Percentiles rank a stretch among this genome's conserved stretches.
These are phyloP conservation scores for Nesoenas mayeri DNA, from an alignment of 2,113 vertebrate genomes.

Conservation along the genomic window DNA sequence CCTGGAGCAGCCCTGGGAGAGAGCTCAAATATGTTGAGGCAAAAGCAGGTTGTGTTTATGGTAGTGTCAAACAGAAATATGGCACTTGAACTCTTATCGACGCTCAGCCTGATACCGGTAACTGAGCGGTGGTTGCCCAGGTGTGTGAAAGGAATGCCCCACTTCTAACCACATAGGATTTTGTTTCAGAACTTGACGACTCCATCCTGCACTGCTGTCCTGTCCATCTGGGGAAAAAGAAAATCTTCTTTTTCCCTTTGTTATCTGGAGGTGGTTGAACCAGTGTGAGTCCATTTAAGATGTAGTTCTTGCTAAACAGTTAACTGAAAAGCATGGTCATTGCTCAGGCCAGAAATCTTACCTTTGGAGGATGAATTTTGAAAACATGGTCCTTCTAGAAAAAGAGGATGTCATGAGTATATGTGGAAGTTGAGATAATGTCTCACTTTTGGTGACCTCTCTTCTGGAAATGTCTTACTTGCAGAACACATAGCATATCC, in stretches of 20 bases:
- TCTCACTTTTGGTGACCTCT: neutral
- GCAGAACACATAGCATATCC: neutral
- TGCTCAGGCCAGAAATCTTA: neutral
- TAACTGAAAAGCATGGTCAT: neutral
- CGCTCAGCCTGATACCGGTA: neutral
- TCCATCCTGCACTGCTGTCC: neutral
- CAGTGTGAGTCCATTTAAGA: neutral
- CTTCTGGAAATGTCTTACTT: neutral
- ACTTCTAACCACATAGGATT: neutral
- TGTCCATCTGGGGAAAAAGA: neutral
- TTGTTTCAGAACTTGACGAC: neutral
- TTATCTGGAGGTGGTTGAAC: neutral
- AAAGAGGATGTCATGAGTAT: neutral
- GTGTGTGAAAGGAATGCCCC: neutral
- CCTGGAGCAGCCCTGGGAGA: conserved; percentile 48
- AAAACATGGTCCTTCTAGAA: neutral
- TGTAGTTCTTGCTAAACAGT: neutral
- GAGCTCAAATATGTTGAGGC: conserved; percentile 45
- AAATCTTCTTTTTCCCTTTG: neutral
- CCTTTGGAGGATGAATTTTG: neutral
- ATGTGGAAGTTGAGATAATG: neutral
- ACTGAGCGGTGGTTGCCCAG: neutral
- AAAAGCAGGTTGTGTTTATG: conserved; percentile 62
- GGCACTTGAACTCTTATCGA: conserved; percentile 37
- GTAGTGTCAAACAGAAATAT: conserved; percentile 59